Evolutionary conservation across 2,797 vertebrate genomes (phyloP), one percentile per base, ranked within the genome.

Genomic region (Ctenosaura bakeri): DNA sequence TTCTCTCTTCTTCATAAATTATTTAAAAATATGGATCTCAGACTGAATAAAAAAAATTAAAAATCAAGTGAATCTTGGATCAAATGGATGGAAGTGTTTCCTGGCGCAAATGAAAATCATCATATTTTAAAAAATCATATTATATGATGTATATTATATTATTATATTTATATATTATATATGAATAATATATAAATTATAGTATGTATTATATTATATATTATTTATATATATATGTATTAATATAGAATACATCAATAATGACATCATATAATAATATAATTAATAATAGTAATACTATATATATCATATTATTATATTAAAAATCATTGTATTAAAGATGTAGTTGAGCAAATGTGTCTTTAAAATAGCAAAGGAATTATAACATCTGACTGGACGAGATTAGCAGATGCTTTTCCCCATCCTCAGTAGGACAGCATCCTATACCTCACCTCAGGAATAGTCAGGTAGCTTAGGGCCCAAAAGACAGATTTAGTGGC

Each of bases 91-190:
- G 20, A 87, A 69, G 16, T 22, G 0, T 78, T 64, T 59, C 64
- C 42, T 52, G 46, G 20, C 52, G 80, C 35, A n/a, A 88, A 80
- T 79, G 59, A 88, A 88, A 50, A 87, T 13, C 13, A 77, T 32
- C 29, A 8, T 22, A 46, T 46, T 46, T 46, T 3, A 3, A 46
- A 46, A 46, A 46, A 46, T 46, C 42, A 4, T 46, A 46, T 46
- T 46, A 46, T 46, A 46, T 46, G 3, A 4, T 46, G 4, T 46
- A 46, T 46, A 46, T 46, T 46, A 46, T 46, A 46, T 46, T 46
- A 46, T 46, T 46, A 46, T 46, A 46, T 46, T 46, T 46, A 46
- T 46, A 46, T 46, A 4, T 46, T 46, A 46, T 46, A 46, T 46
- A 46, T 46, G 42, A 46, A 46, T 46, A 3, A 46, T 46, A 46